Base-by-base conservation (phyloP, 2,888 invertebrate genomes). In the Dicyrtoma fusca region DNA sequence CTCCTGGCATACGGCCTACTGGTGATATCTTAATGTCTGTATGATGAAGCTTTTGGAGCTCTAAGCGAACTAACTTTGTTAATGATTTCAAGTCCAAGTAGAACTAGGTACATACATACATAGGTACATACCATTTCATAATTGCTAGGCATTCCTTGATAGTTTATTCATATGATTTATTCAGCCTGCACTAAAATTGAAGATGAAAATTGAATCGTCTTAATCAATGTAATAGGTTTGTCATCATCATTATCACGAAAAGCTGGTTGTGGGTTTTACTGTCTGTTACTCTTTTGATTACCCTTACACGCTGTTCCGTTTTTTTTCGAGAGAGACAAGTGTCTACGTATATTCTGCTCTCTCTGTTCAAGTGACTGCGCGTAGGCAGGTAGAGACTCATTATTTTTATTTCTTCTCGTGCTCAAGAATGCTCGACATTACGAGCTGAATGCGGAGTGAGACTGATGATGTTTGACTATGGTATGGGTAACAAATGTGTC, bases 201-300 rank as follows among this genome's bases (percentile, higher is more conserved):
- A 23, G 21, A 47, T 44, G 68, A n/a, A 51, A 62, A 70, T 70
- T 51, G 63, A 70, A 70, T 70, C 70, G 11, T 47, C 62, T 62
- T 63, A 70, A 70, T 53, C 69, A 70, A 51, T 69, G 62, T 69
- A 69, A 70, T 70, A 44, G 70, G 51, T 70, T 70, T 70, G 70
- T 70, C 70, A 70, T 70, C 63, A 63, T 51, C 62, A 70, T 63
- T 63, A 69, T 70, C 70, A 70, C 70, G 70, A 63, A 62, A 42
- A 51, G 49, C 11, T 26, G 21, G 61, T 57, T 57, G 57, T 44
- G 61, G 61, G 61, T 55, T 68, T 66, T 55, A 66, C 53, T 66
- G 21, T 51, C 42, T 66, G 19, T 66, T 53, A 34, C 47, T 26
- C 26, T 34, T 23, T 26, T 14, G 8, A 23, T 13, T 47, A 23